These are phyloP conservation scores for Heliconius aoede DNA, from an alignment of 2,888 invertebrate species.

Conservation along the genomic window DNA sequence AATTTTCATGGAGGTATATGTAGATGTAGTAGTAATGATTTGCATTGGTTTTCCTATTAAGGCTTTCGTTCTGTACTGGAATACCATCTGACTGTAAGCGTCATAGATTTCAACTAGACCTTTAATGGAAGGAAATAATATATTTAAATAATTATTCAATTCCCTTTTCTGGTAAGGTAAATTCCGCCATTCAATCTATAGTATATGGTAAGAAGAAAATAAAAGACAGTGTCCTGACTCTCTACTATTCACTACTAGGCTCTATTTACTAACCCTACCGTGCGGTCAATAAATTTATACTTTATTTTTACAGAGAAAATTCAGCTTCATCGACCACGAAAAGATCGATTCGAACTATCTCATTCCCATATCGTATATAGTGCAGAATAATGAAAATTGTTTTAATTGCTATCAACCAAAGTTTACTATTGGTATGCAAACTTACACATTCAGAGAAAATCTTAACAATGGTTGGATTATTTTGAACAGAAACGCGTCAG, in stretches of 20 bases:
- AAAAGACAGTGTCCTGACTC: too few relatives aligned
- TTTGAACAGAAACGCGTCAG: constrained; percentile 73
- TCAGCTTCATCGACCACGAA: constrained; percentile 61
- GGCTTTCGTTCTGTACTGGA: too few relatives aligned
- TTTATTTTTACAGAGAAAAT: constrained; percentile 64
- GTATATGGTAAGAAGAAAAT: not conserved
- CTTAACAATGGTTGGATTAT: constrained; percentile 76
- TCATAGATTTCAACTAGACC: too few relatives aligned
- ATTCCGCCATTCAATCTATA: not conserved
- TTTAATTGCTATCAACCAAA: constrained; percentile 72
- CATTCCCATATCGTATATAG: constrained; percentile 73
- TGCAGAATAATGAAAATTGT: constrained; percentile 70
- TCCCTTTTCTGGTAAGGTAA: too few relatives aligned
- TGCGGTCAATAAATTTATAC: not conserved
- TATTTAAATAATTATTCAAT: too few relatives aligned
- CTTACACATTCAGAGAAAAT: constrained; percentile 73
- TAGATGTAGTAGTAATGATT: too few relatives aligned
- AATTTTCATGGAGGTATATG: too few relatives aligned
- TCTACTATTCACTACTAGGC: not conserved
- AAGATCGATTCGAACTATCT: constrained; percentile 64
- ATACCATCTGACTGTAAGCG: too few relatives aligned
- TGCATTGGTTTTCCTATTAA: too few relatives aligned
- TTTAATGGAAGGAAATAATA: too few relatives aligned
- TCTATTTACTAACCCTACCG: not conserved
- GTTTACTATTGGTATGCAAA: constrained; percentile 68